These are phyloP conservation scores for Cliona cf. orientalis DNA, from an alignment of 37 sponge, comb jelly and placozoan genomes.

Conservation along the genomic window DNA sequence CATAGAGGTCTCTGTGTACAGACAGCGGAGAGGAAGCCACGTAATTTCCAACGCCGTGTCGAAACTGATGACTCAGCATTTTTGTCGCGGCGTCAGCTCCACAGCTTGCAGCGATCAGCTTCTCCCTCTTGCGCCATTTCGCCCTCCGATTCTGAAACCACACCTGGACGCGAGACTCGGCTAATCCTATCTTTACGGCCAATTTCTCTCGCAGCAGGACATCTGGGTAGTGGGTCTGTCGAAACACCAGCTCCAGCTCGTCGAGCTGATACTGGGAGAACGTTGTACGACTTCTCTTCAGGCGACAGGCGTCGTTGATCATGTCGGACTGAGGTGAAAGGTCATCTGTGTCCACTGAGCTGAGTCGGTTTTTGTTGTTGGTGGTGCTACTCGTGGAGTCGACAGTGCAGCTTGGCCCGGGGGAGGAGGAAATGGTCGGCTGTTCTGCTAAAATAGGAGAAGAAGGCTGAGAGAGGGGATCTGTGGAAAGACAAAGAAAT, in stretches of 20 bases:
- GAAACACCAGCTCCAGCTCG: conserved; percentile 74
- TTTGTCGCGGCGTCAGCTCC: neutral
- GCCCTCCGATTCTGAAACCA: conserved; percentile 96
- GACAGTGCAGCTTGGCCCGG: neutral
- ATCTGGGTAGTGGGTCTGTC: conserved; percentile 85
- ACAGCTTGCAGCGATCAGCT: conserved; percentile 41
- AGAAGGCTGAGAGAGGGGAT: no score
- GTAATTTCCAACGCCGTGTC: neutral
- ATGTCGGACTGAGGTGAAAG: neutral
- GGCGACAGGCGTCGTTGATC: conserved; percentile 5
- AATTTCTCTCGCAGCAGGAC: conserved; percentile 78
- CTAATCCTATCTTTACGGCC: conserved; percentile 57
- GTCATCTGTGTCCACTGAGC: neutral
- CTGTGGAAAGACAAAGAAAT: no score
- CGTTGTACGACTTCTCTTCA: conserved; percentile 74
- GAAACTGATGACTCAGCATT: neutral
- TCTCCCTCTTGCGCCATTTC: conserved; percentile 91
- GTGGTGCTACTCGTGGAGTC: neutral
- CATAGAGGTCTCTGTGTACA: neutral
- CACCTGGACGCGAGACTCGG: conserved; percentile 83
- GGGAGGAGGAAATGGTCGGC: no score
- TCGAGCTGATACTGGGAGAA: conserved; percentile 78
- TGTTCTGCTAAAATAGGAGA: no score
- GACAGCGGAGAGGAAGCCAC: no score
- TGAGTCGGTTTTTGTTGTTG: neutral